Evolutionary conservation across 2,113 vertebrate species (phyloP).

Genomic region (Jacana jacana): DNA sequence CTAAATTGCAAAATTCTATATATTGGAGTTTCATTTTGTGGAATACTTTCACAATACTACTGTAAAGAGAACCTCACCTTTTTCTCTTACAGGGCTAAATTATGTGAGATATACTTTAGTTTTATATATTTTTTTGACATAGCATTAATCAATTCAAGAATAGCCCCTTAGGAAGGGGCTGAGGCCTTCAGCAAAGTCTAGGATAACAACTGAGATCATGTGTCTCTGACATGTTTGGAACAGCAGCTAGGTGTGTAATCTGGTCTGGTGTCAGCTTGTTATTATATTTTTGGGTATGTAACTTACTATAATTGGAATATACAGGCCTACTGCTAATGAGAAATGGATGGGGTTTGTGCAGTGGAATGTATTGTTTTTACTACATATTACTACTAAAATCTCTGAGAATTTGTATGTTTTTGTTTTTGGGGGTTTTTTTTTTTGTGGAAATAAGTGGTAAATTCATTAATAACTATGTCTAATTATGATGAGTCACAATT

Average conservation of each 20-base stretch:
- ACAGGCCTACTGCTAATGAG: not conserved
- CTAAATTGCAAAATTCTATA: not conserved
- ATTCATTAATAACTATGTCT: not conserved
- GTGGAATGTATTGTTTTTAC: not conserved
- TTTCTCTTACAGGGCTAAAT: not conserved
- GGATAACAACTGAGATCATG: not conserved
- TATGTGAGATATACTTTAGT: not conserved
- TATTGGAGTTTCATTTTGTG: not conserved
- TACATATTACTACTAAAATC: not conserved
- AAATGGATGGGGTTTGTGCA: not conserved
- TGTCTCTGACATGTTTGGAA: not conserved
- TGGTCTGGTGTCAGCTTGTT: not conserved
- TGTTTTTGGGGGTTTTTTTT: too few relatives aligned
- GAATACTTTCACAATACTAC: not conserved
- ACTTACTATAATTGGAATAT: not conserved
- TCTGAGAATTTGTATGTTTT: not conserved
- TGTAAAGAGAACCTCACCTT: not conserved
- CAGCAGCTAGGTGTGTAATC: not conserved
- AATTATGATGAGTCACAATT: not conserved
- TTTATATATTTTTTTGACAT: not conserved
- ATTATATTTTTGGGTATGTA: not conserved
- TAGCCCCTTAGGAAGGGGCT: not conserved
- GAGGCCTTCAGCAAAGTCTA: not conserved
- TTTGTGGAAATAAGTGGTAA: not conserved
- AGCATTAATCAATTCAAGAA: not conserved